Evolutionary conservation across 2,113 vertebrate species (phyloP), one percentile per base, ranked within the genome.

Genomic region (Orycteropus afer): DNA sequence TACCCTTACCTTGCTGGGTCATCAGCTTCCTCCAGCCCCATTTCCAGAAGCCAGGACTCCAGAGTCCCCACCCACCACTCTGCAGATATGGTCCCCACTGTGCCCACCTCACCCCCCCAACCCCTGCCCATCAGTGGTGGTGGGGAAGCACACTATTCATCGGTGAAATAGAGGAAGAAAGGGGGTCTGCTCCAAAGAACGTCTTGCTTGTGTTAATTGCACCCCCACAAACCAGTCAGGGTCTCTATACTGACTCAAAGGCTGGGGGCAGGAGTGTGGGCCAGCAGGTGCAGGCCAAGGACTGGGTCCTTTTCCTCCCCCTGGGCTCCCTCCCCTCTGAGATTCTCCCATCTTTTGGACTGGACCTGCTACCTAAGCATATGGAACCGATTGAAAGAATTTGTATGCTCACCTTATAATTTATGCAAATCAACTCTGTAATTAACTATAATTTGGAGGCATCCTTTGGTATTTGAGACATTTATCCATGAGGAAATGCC

Each of bases 401-500:
- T 98, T 98, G 98, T 98, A 98, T 97, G 98, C 98, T 98, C 95
- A 96, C 98, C 97, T 98, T 98, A 98, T 98, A 98, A 98, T 98
- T 98, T 98, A 98, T 98, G 98, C 98, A 98, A 98, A 98, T 98
- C 92, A 96, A 98, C 98, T 98, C 97, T 98, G 98, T 99, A 99
- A 99, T 99, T 99, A 99, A 98, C 98, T 96, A 96, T 98, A 98
- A 99, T 99, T 99, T 98, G 98, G 98, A 97, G 97, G 98, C 98
- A 98, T 97, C 81, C 98, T 98, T 98, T 95, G 92, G 98, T 98
- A 98, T 98, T 98, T 97, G 98, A 98, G 98, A 98, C 97, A 86
- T 98, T 98, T 98, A 84, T 97, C 97, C 97, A 95, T 65, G 89
- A 98, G 98, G 98, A 99, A 99, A 98, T 98, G 98, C 97, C 97